Conservation (phyloP, 2,888 invertebrate genomes). For the Diarsia rubi region DNA sequence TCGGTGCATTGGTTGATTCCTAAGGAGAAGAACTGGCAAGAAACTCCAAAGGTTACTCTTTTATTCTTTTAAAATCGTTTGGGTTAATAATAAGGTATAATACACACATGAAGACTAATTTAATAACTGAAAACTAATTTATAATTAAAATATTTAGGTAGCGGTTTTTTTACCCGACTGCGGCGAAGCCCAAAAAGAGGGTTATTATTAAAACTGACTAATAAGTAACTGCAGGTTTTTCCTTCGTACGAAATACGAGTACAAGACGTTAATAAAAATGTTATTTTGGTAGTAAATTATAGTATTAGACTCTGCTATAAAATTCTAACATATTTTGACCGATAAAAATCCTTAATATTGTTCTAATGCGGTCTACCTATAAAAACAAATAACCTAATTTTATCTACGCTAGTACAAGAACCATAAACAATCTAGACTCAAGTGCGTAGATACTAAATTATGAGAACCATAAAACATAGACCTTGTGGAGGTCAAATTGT, state of each 20-base stretch:
- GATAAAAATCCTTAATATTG: neutral
- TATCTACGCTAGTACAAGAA: neutral
- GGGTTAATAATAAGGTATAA: too few relatives aligned
- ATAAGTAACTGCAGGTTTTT: neutral
- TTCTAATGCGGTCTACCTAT: neutral
- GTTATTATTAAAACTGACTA: neutral
- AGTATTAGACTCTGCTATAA: neutral
- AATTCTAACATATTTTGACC: neutral
- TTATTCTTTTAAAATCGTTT: too few relatives aligned
- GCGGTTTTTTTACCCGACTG: too few relatives aligned
- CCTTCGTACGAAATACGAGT: neutral
- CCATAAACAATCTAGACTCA: conserved; percentile 17
- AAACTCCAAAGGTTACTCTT: too few relatives aligned
- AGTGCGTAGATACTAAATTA: conserved; percentile 33
- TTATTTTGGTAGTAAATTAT: neutral
- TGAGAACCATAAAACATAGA: conserved; percentile 20
- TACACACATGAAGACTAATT: too few relatives aligned
- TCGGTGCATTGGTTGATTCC: too few relatives aligned
- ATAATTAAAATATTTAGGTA: neutral
- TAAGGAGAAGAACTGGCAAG: too few relatives aligned
- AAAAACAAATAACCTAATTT: neutral
- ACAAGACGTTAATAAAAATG: neutral
- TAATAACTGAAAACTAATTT: too few relatives aligned
- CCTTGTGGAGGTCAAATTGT: conserved; percentile 28
- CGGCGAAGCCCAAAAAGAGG: too few relatives aligned